phyloP scores from a whole-genome alignment of 2,113 vertebrate genomes.

The Aphelocoma coerulescens region DNA sequence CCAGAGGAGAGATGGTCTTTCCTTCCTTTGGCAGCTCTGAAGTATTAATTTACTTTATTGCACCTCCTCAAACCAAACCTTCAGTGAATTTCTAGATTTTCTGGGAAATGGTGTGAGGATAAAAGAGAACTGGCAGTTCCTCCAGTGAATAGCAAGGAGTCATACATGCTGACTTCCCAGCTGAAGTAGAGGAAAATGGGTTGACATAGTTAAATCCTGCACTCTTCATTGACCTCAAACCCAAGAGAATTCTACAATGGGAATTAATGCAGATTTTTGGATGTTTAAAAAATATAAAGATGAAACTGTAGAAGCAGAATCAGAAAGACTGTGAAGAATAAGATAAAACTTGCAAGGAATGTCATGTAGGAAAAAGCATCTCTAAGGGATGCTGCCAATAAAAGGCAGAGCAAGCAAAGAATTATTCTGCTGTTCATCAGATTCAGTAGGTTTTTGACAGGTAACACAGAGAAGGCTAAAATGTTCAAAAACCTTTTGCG shows the following conservation, averaged over 20 bases:
- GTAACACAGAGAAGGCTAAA: not conserved
- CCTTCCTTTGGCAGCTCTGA: not conserved
- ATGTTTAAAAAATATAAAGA: not conserved
- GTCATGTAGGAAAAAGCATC: not conserved
- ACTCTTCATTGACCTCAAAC: not conserved
- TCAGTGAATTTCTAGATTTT: not conserved
- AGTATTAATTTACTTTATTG: not conserved
- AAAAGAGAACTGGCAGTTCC: not conserved
- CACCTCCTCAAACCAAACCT: not conserved
- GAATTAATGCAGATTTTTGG: not conserved
- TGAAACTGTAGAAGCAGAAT: not conserved
- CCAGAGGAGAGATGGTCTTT: not conserved
- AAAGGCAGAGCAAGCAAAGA: not conserved
- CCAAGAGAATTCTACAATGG: not conserved
- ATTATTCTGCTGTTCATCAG: not conserved
- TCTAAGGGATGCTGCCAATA: not conserved
- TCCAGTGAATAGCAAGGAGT: not conserved
- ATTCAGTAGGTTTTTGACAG: not conserved
- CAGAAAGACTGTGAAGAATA: not conserved
- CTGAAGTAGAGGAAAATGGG: accelerated
- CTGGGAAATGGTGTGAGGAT: not conserved
- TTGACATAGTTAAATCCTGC: not conserved
- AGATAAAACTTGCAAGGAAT: not conserved
- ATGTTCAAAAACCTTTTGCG: not conserved
- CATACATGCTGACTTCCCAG: not conserved